Evolutionary conservation across 2,113 vertebrate genomes (phyloP).

Genomic region (Odontesthes bonariensis): DNA sequence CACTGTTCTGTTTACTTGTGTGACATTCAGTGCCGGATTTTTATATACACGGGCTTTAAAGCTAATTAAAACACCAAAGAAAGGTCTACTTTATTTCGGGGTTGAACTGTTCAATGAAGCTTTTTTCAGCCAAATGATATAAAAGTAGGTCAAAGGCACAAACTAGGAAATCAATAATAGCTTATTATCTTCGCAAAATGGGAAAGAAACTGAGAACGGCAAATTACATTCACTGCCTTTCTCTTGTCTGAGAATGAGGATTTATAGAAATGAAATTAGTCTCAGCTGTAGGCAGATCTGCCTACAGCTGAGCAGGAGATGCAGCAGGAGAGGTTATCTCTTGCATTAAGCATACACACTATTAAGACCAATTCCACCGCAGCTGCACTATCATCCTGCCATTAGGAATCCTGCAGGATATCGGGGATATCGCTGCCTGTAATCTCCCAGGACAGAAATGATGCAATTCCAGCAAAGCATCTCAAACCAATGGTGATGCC

Average conservation of each 20-base stretch:
- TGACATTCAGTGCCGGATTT: background rate
- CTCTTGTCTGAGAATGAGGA: conserved; percentile 17
- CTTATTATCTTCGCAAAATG: conserved; percentile 25
- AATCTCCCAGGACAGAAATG: conserved; percentile 46
- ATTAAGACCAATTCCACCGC: conserved; percentile 38
- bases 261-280: conserved; percentile 49
- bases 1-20: background rate
- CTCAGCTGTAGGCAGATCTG: conserved; percentile 19
- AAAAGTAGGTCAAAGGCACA: conserved; percentile 2
- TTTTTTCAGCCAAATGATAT: conserved; percentile 10
- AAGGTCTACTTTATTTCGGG: background rate
- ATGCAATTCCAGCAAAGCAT: conserved; percentile 52
- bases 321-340: conserved; percentile 24
- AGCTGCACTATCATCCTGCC: conserved; percentile 12
- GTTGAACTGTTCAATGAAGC: background rate
- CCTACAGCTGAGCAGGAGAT: background rate
- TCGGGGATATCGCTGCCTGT: conserved; percentile 44
- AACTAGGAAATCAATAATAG: conserved; percentile 14
- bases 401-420: conserved; percentile 29
- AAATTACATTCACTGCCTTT: conserved; percentile 41
- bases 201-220: background rate
- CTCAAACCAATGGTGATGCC: conserved; percentile 14
- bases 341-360: background rate
- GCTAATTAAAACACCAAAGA: background rate
- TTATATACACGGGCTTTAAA: background rate